Evolutionary conservation across 2,797 vertebrate genomes (phyloP), one percentile per base, ranked within the genome.

Genomic region (Hephaestus fuliginosus): DNA sequence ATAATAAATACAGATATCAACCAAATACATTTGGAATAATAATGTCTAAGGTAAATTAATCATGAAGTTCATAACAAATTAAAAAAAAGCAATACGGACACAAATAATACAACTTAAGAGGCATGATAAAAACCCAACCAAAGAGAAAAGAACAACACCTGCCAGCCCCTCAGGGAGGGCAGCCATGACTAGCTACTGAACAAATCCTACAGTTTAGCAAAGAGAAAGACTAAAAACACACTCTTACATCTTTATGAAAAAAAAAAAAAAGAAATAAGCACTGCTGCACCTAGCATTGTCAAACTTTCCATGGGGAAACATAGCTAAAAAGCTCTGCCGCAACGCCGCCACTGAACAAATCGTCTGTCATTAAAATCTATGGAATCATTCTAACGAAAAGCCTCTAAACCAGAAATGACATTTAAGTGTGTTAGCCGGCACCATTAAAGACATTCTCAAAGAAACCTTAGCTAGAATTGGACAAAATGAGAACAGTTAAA

Each of bases 1-100:
- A 96, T 96, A 97, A 98, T 98, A 98, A 98, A 98, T 98, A 94
- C 91, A 96, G 86, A 94, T 94, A 96, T 94, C 96, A 94, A 94
- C 89, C 93, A 93, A 96, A 95, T 93, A 96, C 93, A 94, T 94
- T 95, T 97, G 96, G 96, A 97, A 97, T 96, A 97, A 95, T 93
- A 96, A 74, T 91, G 91, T 94, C 94, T 92, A 86, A 83, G 87
- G 92, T 91, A 95, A 95, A 93, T 93, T 90, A 93, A 93, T 92
- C 93, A 96, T 93, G 94, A 94, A 91, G 93, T 93, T 95, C 83
- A 95, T 89, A 83, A 96, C 95, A 95, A 96, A 89, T 68, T 25
- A 69, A 83, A 81, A 83, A 73, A 85, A 86, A 75, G 76, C 90
- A 92, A 92, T 84, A 91, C 76, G 55, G 83, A 93, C 86, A 91